A percentile compares a stretch with the other conserved stretches of the same genome.
These are phyloP conservation scores for Cyprinodon brontotheroides DNA, from an alignment of 2,113 vertebrate species.

Conservation along the genomic window DNA sequence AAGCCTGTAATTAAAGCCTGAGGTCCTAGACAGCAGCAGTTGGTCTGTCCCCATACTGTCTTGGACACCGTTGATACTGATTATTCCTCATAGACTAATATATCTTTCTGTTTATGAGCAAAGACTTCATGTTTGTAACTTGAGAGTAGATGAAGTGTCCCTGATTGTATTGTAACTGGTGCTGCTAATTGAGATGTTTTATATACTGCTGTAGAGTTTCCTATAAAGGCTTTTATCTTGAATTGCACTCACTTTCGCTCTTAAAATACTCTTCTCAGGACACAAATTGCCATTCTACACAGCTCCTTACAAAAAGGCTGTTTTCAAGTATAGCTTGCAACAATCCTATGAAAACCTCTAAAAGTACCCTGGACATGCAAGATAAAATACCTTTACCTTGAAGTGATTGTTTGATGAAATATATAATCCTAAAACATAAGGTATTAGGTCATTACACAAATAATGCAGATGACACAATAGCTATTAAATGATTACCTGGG, in stretches of 20 bases:
- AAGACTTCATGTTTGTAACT: not conserved
- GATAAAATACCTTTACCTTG: not conserved
- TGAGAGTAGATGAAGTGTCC: slow-evolving; percentile 3
- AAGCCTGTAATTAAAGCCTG: slow-evolving; percentile 60
- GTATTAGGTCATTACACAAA: too few species aligned
- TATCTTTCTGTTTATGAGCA: not conserved
- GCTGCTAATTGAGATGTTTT: slow-evolving; percentile 45
- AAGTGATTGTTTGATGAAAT: too few species aligned
- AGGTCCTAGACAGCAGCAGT: slow-evolving; percentile 20
- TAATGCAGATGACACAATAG: too few species aligned
- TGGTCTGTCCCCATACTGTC: slow-evolving; percentile 14
- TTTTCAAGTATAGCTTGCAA: not conserved
- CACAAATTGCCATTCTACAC: not conserved
- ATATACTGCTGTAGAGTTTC: slow-evolving; percentile 21
- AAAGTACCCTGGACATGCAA: not conserved
- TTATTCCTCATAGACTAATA: not conserved
- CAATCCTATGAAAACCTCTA: not conserved
- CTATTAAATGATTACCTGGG: too few species aligned
- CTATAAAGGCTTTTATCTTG: slow-evolving; percentile 12
- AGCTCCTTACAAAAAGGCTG: not conserved
- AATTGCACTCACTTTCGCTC: slow-evolving; percentile 5
- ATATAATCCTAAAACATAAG: too few species aligned
- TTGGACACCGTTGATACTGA: not conserved
- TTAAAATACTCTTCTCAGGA: not conserved
- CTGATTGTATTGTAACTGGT: slow-evolving; percentile 37